Evolutionary conservation across 1,140 invertebrate genomes (phyloP).

Genomic region (Aphelenchoides fujianensis): DNA sequence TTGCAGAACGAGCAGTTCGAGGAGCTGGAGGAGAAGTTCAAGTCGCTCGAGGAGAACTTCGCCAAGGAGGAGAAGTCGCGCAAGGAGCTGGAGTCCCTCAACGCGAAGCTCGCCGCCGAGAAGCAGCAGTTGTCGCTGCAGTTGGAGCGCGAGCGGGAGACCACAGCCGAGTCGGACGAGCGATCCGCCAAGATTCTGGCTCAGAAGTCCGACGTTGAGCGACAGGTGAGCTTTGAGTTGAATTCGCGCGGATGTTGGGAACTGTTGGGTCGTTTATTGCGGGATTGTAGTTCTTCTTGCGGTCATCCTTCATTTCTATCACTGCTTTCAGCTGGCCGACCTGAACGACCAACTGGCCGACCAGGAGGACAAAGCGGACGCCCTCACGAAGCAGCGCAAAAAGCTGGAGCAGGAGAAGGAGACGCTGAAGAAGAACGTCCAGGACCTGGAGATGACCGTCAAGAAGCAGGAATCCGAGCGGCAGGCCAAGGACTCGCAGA

Average conservation of each 20-base stretch:
- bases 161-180: constrained; percentile 82
- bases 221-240: constrained; percentile 80
- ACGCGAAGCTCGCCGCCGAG: constrained; percentile 81
- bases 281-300: too few relatives aligned
- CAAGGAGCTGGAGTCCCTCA: constrained; percentile 90
- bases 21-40: constrained; percentile 92
- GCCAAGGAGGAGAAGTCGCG: constrained; percentile 89
- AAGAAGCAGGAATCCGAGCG: constrained; percentile 77
- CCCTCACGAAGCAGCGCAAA: constrained; percentile 52
- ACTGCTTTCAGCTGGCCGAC: constrained; percentile 48
- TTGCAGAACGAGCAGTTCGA: constrained; percentile 91
- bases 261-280: too few relatives aligned
- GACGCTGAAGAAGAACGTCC: constrained; percentile 56
- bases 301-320: too few relatives aligned
- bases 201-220: constrained; percentile 84
- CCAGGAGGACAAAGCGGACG: constrained; percentile 51
- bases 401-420: constrained; percentile 57
- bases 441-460: constrained; percentile 62
- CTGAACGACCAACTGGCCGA: constrained; percentile 54
- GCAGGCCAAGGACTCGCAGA: constrained; percentile 96
- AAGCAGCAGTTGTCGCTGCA: constrained; percentile 82
- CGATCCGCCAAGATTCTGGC: constrained; percentile 82
- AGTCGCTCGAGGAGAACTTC: constrained; percentile 85
- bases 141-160: constrained; percentile 85
- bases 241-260: neutral